Conservation (phyloP, 2,797 vertebrate species). For the Girardinus metallicus region DNA sequence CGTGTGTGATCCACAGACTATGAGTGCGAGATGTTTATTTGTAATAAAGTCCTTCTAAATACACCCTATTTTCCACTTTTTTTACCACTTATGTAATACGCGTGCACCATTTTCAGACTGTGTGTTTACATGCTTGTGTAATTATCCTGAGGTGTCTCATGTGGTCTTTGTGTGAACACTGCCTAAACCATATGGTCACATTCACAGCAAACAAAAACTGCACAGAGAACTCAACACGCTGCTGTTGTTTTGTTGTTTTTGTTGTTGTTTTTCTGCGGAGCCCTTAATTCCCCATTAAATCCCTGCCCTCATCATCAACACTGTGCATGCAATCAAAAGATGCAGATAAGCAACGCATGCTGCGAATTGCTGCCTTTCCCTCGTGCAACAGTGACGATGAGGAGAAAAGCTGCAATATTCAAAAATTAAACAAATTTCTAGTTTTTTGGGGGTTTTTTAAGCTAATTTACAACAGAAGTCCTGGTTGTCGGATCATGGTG, state of each 20-base stretch:
- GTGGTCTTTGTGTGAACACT: slow-evolving; percentile 65
- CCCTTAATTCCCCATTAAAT: slow-evolving; percentile 16
- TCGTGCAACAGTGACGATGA: slow-evolving; percentile 11
- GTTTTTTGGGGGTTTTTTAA: background rate
- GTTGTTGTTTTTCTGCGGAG: slow-evolving; percentile 7
- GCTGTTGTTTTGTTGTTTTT: slow-evolving; percentile 6
- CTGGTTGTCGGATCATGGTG: background rate
- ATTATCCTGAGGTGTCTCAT: slow-evolving; percentile 58
- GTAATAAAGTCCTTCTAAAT: slow-evolving; percentile 44
- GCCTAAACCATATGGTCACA: slow-evolving; percentile 56
- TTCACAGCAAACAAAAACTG: slow-evolving; percentile 46
- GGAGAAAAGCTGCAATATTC: background rate
- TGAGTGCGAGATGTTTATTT: slow-evolving; percentile 38
- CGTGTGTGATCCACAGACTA: slow-evolving; percentile 48
- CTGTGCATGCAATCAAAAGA: slow-evolving; percentile 18
- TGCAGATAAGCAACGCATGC: slow-evolving; percentile 34
- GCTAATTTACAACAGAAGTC: background rate
- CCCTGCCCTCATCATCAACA: slow-evolving; percentile 18
- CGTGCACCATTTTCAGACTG: slow-evolving; percentile 59
- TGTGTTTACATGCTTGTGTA: slow-evolving; percentile 49
- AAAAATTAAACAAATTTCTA: background rate
- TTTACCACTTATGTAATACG: slow-evolving; percentile 77
- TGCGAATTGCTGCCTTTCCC: slow-evolving; percentile 28
- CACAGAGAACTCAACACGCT: slow-evolving; percentile 49
- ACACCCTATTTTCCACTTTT: slow-evolving; percentile 29